Base-by-base conservation (phyloP, 1,140 invertebrate genomes). In the Epicauta chinensis region DNA sequence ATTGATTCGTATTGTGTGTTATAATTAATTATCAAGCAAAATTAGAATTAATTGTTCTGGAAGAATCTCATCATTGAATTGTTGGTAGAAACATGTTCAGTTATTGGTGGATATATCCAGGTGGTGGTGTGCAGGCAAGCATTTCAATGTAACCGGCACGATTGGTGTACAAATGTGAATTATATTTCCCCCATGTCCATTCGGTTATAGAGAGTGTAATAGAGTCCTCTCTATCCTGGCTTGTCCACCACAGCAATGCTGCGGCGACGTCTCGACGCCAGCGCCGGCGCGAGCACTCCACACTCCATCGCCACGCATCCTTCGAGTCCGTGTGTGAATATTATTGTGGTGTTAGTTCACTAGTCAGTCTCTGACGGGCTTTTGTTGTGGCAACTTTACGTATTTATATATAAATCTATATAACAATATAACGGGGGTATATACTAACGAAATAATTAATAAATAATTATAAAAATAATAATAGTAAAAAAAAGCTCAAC, bases 311-410 rank as follows among this genome's bases (percentile, higher is more conserved):
- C 15, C 50, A 29, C 31, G 38, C 32, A 46, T 35, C 48, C 50
- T 29, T 37, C 50, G 23, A 23, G 23, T 23, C 23, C 23, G 23
- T 23, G 23, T 23, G 23, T 23, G 23, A 23, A 23, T 23, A 23
- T 23, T 23, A 23, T 23, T 23, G 23, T 23, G 23, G 23, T 23
- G 23, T 23, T 23, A 23, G 23, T 23, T 23, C 23, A 23, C 23
- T 23, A 23, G 23, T 57, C 49, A 57, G 55, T 57, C 55, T 57
- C 51, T 41, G 35, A 53, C 55, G 50, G 55, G 45, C 43, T 29
- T 47, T 37, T 41, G 45, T 32, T 37, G 55, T 15, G 51, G 38
- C 12, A 42, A 15, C 44, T 44, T 45, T 45, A 42, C 43, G 50
- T 23, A 23, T 3, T 5, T 23, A 23, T 23, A n/a, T 34, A 29